phyloP scores from a whole-genome alignment of 2,113 vertebrate species.

The Xenopus laevis region DNA sequence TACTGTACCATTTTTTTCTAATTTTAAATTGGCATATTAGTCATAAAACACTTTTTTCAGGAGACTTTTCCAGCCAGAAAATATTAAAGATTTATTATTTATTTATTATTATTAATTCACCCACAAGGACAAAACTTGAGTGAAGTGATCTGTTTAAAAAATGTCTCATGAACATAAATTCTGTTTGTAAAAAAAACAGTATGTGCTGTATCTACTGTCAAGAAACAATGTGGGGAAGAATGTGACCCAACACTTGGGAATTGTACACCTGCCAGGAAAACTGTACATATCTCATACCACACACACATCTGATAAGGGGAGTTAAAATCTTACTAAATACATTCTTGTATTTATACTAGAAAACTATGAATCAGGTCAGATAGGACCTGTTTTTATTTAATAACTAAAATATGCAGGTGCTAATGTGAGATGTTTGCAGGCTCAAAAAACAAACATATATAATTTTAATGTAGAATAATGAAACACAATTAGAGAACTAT shows the following conservation, averaged over 20 bases:
- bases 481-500: background rate
- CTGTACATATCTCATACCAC: conserved; percentile 59
- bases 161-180: too few species aligned
- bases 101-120: too few species aligned
- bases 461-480: background rate
- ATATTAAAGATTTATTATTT: too few species aligned
- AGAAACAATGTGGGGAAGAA: conserved; percentile 52
- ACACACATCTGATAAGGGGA: conserved; percentile 63
- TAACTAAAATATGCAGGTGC: conserved; percentile 66
- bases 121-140: too few species aligned
- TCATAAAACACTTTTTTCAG: too few species aligned
- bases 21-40: too few species aligned
- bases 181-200: too few species aligned
- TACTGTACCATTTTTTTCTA: too few species aligned
- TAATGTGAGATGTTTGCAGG: conserved; percentile 61
- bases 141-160: too few species aligned
- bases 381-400: conserved; percentile 60
- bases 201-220: conserved; percentile 37
- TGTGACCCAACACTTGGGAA: conserved; percentile 55
- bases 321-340: conserved; percentile 52
- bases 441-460: conserved; percentile 19
- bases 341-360: conserved; percentile 53
- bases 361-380: conserved; percentile 53
- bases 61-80: too few species aligned
- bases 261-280: conserved; percentile 50